phyloP scores from a whole-genome alignment of 30 jellyfish, hydroid and myxozoan genomes.

The Aurelia aurita region DNA sequence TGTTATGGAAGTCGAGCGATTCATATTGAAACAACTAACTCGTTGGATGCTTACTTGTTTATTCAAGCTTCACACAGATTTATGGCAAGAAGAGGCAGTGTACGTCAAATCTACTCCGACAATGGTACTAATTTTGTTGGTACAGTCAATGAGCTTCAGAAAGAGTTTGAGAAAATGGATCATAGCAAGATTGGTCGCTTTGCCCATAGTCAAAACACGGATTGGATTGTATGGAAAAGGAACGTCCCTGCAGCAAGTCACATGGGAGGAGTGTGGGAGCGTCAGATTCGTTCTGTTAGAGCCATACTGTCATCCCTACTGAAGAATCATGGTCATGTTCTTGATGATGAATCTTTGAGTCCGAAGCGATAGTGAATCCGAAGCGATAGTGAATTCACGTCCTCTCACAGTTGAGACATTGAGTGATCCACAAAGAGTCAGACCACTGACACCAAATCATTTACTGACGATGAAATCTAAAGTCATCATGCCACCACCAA shows the following conservation, averaged over 20 bases:
- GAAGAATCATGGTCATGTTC: constrained; percentile 23
- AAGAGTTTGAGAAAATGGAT: constrained; percentile 2
- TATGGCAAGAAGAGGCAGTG: constrained; percentile 43
- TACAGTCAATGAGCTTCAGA: constrained; percentile 3
- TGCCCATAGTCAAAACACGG: constrained; percentile 17
- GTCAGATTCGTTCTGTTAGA: constrained; percentile 20
- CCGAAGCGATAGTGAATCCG: constrained; percentile 47
- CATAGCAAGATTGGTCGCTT: constrained; percentile 13
- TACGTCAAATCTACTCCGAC: constrained; percentile 41
- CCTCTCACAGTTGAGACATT: constrained; percentile 38
- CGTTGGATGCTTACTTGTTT: constrained; percentile 48
- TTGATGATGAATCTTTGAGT: constrained; percentile 36
- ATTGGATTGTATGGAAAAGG: constrained; percentile 6
- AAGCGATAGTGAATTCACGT: constrained; percentile 31
- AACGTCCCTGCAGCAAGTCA: constrained; percentile 19
- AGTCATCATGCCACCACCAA: too few relatives aligned
- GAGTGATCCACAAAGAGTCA: constrained; percentile 14
- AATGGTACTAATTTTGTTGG: not conserved
- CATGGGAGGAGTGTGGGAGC: constrained; percentile 46
- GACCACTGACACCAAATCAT: too few relatives aligned
- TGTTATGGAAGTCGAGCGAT: constrained; percentile 25
- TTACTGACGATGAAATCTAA: too few relatives aligned
- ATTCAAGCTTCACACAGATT: constrained; percentile 22
- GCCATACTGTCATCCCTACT: constrained; percentile 35
- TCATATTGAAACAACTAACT: constrained; percentile 31